Percentiles rank a stretch among this genome's conserved stretches.
Conservation (phyloP, 2,797 vertebrate genomes). For the Dermochelys coriacea region DNA sequence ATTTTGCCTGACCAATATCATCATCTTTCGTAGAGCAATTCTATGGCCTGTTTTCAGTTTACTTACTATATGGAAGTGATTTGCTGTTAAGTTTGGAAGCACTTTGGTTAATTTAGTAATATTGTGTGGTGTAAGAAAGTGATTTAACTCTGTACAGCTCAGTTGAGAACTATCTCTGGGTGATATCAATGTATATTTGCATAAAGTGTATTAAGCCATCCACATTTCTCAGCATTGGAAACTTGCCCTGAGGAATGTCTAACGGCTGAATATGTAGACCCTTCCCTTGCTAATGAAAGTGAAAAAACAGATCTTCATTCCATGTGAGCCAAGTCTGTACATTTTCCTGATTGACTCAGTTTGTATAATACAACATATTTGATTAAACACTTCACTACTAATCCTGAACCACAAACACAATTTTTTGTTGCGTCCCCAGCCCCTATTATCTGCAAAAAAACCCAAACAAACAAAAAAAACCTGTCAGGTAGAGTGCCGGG, state of each 20-base stretch:
- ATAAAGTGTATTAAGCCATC: neutral
- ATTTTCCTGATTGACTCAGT: neutral
- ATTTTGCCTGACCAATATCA: neutral
- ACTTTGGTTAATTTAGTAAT: constrained; percentile 15
- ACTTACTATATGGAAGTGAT: constrained; percentile 10
- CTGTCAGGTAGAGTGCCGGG: no score
- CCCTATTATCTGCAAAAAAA: no score
- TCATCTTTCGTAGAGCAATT: neutral
- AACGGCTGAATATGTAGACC: neutral
- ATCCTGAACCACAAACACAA: neutral
- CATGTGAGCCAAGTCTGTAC: neutral
- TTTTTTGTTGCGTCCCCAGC: no score
- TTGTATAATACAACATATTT: neutral
- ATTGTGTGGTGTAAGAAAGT: neutral
- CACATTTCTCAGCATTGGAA: neutral
- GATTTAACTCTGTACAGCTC: constrained; percentile 3
- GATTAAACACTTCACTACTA: neutral
- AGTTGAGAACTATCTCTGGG: neutral
- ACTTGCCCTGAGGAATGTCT: neutral
- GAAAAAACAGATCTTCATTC: neutral
- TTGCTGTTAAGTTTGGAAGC: constrained; percentile 32
- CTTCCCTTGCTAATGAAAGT: neutral
- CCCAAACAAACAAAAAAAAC: neutral
- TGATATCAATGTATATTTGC: neutral
- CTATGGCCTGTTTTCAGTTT: neutral